Evolutionary conservation across 2,797 vertebrate species (phyloP), one percentile per base, ranked within the genome.

Genomic region (Chelidonichthys spinosus): DNA sequence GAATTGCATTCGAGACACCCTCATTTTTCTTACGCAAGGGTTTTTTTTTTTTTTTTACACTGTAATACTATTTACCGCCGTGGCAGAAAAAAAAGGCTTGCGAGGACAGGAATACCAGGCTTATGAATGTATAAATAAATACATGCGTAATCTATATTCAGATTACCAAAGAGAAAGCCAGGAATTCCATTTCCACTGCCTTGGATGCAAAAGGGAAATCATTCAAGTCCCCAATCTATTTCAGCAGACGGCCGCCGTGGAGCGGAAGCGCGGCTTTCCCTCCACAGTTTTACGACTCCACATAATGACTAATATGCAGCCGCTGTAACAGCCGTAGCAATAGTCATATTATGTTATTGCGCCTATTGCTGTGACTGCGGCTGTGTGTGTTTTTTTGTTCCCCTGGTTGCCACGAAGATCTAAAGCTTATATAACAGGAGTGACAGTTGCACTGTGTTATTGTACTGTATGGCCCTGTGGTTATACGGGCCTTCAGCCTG

Each of bases 91-190:
- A 25, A 25, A 25, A 25, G 67, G 65, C 62, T 70, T 33, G 46
- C 9, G 7, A 78, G 65, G 64, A 70, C 72, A 11, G 62, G 65
- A 85, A 84, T 68, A 81, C 64, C 58, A 76, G 63, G 49, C 67
- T 72, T 75, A 76, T 73, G 81, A 86, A 91, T 89, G 83, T 85
- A 89, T 92, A 86, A 92, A 89, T 89, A 88, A 92, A 90, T 78
- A 86, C 76, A 85, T 72, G 63, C 2, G 42, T 86, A 89, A 91
- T 92, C 81, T 91, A 83, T 90, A 90, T 90, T 84, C 82, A 88
- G 86, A 90, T 91, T 87, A 87, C 87, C 79, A 86, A 85, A 91
- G 82, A 74, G 68, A 72, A 85, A 87, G 86, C 78, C 85, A 84
- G 89, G 83, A 90, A 85, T 90, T 88, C 65, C 79, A 87, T 89